phyloP scores from a whole-genome alignment of 2,888 invertebrate genomes.

The Erannis defoliaria region DNA sequence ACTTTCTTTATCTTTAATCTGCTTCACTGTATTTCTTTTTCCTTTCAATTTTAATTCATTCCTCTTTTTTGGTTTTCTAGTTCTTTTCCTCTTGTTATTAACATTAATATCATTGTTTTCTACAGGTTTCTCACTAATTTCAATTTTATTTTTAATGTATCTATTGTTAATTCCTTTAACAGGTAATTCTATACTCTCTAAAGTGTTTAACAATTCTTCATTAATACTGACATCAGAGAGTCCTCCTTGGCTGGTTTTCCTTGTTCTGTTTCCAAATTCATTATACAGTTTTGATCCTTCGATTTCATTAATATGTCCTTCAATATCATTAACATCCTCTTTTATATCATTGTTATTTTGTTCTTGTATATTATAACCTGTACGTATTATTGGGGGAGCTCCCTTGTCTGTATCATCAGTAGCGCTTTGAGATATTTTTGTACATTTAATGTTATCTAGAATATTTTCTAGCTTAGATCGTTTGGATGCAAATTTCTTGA shows the following conservation, averaged over 20 bases:
- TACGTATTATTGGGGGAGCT: too few species aligned
- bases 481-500: constrained; percentile 60
- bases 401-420: not conserved
- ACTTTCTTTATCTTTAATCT: not conserved
- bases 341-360: not conserved
- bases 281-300: not conserved
- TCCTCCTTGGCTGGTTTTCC: constrained; percentile 41
- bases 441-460: constrained; percentile 59
- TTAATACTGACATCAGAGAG: constrained; percentile 53
- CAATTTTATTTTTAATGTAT: constrained; percentile 18
- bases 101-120: not conserved
- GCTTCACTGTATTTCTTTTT: not conserved
- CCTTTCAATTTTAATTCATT: not conserved
- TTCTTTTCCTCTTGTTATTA: constrained; percentile 8
- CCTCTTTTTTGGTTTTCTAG: not conserved
- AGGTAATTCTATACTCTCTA: constrained; percentile 69
- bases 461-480: constrained; percentile 67
- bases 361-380: not conserved
- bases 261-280: constrained; percentile 15
- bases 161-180: constrained; percentile 12
- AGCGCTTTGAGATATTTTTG: constrained; percentile 35
- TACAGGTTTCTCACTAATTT: not conserved
- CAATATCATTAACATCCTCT: not conserved
- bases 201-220: constrained; percentile 58
- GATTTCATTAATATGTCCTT: not conserved